phyloP scores from a whole-genome alignment of 2,888 invertebrate genomes.

The Apamea crenata region DNA sequence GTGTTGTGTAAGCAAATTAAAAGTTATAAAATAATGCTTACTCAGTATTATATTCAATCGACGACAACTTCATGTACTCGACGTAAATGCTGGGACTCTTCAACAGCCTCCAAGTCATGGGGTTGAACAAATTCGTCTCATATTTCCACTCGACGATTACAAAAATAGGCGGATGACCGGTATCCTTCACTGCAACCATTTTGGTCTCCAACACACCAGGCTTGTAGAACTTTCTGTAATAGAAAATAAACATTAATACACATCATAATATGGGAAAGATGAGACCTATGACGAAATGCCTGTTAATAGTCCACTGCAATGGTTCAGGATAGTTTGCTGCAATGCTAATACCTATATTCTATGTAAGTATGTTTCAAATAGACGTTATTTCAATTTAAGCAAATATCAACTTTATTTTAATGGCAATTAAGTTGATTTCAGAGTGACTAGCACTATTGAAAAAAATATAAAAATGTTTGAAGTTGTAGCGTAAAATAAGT shows the following conservation, averaged over 20 bases:
- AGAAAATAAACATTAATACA: not conserved
- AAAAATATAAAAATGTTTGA: too few relatives aligned
- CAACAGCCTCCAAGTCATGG: slow-evolving; percentile 95
- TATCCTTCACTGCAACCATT: slow-evolving; percentile 92
- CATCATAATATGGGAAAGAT: not conserved
- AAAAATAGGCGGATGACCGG: slow-evolving; percentile 91
- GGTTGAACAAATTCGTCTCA: slow-evolving; percentile 94
- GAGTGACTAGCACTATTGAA: too few relatives aligned
- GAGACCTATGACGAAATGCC: not conserved
- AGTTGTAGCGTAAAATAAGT: too few relatives aligned
- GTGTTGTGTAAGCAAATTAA: not conserved
- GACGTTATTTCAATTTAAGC: too few relatives aligned
- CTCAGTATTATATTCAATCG: slow-evolving; percentile 93
- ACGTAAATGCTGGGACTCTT: slow-evolving; percentile 94
- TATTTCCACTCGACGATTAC: slow-evolving; percentile 95
- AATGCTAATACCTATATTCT: not conserved
- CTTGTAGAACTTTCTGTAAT: slow-evolving; percentile 91
- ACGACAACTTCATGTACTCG: slow-evolving; percentile 93
- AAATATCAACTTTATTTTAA: too few relatives aligned
- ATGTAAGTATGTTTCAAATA: too few relatives aligned
- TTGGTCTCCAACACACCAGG: slow-evolving; percentile 93
- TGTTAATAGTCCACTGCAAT: not conserved
- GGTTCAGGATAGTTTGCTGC: not conserved
- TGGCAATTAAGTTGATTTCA: too few relatives aligned
- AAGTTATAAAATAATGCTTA: slow-evolving; percentile 77